phyloP scores from a whole-genome alignment of 2,113 vertebrate species.

The Ursus arctos region DNA sequence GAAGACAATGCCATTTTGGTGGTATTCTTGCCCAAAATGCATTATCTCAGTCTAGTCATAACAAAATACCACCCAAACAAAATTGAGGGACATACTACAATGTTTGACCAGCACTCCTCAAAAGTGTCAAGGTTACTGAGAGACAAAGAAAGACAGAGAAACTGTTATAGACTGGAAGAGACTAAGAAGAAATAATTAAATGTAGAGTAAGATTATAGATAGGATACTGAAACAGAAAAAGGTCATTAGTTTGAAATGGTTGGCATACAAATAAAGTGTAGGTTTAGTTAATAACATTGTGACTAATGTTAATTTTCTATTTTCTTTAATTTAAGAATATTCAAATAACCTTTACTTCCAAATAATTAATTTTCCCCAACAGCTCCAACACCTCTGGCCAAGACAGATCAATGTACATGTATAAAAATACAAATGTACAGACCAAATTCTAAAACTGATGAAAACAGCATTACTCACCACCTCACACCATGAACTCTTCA shows the following conservation, averaged over 20 bases:
- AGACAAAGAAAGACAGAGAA: neutral
- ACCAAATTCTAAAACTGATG: slow-evolving; percentile 8
- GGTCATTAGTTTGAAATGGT: neutral
- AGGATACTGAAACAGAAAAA: neutral
- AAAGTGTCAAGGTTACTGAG: neutral
- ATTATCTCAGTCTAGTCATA: neutral
- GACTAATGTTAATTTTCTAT: neutral
- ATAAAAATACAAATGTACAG: neutral
- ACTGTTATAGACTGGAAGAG: neutral
- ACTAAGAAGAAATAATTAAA: neutral
- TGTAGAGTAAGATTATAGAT: neutral
- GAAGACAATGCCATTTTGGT: neutral
- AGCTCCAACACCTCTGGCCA: neutral
- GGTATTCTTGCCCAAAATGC: neutral
- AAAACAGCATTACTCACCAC: neutral
- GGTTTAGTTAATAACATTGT: neutral
- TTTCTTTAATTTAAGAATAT: slow-evolving; percentile 35
- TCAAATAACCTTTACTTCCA: slow-evolving; percentile 12
- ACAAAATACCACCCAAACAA: slow-evolving; percentile 14
- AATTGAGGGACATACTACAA: neutral
- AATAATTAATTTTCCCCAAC: slow-evolving; percentile 26
- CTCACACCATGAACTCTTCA: neutral
- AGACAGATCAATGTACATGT: neutral
- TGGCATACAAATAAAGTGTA: neutral
- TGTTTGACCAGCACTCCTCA: neutral